These are phyloP conservation scores for Epirrita christyi DNA, from an alignment of 2,888 invertebrate genomes.

Conservation along the genomic window DNA sequence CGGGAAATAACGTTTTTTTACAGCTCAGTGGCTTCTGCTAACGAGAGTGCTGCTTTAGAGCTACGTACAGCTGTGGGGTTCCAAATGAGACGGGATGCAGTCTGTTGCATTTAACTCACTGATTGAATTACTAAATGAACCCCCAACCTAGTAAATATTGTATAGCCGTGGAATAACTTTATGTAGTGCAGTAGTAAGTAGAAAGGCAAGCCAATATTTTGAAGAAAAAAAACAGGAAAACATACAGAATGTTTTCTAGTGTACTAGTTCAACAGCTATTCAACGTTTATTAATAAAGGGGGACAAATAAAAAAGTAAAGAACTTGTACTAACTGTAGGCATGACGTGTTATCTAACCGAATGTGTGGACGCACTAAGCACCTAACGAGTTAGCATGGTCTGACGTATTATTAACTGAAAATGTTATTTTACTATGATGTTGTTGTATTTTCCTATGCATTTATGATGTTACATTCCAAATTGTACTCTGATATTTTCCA, in stretches of 20 bases:
- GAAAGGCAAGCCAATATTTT: not conserved
- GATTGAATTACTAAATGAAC: conserved; percentile 38
- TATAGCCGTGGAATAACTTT: conserved; percentile 2
- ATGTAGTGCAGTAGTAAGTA: not conserved
- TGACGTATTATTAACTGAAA: conserved; percentile 23
- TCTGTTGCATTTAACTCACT: conserved; percentile 45
- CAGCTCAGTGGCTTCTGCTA: conserved; percentile 70
- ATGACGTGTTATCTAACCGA: conserved; percentile 45
- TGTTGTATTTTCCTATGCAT: conserved; percentile 22
- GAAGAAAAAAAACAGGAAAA: not conserved
- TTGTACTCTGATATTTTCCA: conserved; percentile 26
- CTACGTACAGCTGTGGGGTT: conserved; percentile 52
- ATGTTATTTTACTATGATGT: conserved; percentile 21
- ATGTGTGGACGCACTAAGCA: conserved; percentile 26
- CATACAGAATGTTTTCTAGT: not conserved
- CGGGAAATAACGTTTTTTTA: conserved; percentile 61
- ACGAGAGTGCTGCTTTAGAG: conserved; percentile 64
- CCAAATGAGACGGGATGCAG: conserved; percentile 64
- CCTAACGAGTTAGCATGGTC: conserved; percentile 41
- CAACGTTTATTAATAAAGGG: conserved; percentile 3
- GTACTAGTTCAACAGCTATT: conserved; percentile 26
- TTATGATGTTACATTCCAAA: conserved; percentile 23
- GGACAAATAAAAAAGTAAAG: conserved; percentile 9
- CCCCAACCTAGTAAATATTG: not conserved
- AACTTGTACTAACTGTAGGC: conserved; percentile 58